A percentile compares a stretch with the other conserved stretches of the same genome.
These are phyloP conservation scores for Actenoides lindsayi DNA, from an alignment of 2,113 vertebrate genomes.

Conservation along the genomic window DNA sequence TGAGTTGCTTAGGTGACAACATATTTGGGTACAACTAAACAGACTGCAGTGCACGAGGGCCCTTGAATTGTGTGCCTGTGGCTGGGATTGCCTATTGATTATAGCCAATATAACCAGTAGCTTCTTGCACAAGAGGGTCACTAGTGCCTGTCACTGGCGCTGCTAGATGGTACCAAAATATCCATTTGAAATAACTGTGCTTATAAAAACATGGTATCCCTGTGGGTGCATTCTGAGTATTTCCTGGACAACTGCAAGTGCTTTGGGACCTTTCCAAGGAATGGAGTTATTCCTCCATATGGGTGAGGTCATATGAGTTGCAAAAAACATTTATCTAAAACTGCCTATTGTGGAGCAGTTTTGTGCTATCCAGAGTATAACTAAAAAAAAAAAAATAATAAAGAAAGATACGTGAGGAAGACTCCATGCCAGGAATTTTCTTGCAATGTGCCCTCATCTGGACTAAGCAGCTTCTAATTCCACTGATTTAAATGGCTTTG, in stretches of 20 bases:
- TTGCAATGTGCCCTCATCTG: neutral
- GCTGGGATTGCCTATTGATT: neutral
- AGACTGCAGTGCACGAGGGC: neutral
- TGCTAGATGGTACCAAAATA: neutral
- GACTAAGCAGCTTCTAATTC: constrained; percentile 49
- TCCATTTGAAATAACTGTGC: neutral
- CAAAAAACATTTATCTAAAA: neutral
- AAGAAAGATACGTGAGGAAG: neutral
- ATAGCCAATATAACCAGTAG: neutral
- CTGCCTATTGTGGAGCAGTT: neutral
- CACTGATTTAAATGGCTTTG: constrained; percentile 13
- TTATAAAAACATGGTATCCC: neutral
- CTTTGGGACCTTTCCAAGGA: neutral
- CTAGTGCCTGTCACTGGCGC: neutral
- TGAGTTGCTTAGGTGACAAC: neutral
- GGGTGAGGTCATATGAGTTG: neutral
- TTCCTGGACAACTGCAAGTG: neutral
- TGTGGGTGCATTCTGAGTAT: neutral
- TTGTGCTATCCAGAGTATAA: neutral
- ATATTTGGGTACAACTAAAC: neutral
- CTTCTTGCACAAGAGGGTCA: neutral
- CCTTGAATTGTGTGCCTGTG: neutral
- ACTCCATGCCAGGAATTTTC: neutral
- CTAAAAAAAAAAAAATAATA: constrained; percentile 1
- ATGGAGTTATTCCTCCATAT: neutral